phyloP scores from a whole-genome alignment of 2,888 invertebrate genomes.

The Dascillus cervinus region DNA sequence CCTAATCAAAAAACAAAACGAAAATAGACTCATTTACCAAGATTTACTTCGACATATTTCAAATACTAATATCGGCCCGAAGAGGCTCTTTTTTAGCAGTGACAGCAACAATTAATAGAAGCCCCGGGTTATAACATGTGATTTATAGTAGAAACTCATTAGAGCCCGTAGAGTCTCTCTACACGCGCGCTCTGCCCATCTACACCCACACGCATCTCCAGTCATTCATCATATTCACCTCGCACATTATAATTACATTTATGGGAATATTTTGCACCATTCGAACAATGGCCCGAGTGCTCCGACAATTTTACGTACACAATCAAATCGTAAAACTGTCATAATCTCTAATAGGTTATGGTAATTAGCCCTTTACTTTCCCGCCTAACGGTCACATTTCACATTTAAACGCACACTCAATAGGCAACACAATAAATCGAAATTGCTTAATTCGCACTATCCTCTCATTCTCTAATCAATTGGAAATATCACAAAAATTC shows the following conservation, averaged over 20 bases:
- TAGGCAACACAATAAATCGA: no score
- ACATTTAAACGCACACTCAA: no score
- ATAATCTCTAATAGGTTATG: no score
- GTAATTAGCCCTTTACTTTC: no score
- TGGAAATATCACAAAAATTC: slow-evolving; percentile 24
- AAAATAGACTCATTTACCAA: slow-evolving; percentile 19
- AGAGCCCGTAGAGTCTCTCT: slow-evolving; percentile 33
- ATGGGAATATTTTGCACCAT: slow-evolving; percentile 19
- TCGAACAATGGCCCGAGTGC: no score
- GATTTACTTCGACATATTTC: slow-evolving; percentile 23
- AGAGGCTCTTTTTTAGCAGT: slow-evolving; percentile 26
- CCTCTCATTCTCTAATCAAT: slow-evolving; percentile 2
- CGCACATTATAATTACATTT: slow-evolving; percentile 25
- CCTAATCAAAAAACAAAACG: slow-evolving; percentile 11
- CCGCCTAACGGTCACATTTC: no score
- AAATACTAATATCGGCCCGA: slow-evolving; percentile 23
- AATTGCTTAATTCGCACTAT: slow-evolving; percentile 27
- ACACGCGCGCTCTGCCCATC: slow-evolving; percentile 23
- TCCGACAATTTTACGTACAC: no score
- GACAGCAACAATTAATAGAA: slow-evolving; percentile 37
- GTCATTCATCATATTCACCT: slow-evolving; percentile 23
- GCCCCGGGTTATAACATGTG: slow-evolving; percentile 30
- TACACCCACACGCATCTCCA: slow-evolving; percentile 20
- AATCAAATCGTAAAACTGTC: no score
- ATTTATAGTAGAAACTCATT: slow-evolving; percentile 38